Base-by-base conservation (phyloP, 2,797 vertebrate genomes). In the Microchirus variegatus region DNA sequence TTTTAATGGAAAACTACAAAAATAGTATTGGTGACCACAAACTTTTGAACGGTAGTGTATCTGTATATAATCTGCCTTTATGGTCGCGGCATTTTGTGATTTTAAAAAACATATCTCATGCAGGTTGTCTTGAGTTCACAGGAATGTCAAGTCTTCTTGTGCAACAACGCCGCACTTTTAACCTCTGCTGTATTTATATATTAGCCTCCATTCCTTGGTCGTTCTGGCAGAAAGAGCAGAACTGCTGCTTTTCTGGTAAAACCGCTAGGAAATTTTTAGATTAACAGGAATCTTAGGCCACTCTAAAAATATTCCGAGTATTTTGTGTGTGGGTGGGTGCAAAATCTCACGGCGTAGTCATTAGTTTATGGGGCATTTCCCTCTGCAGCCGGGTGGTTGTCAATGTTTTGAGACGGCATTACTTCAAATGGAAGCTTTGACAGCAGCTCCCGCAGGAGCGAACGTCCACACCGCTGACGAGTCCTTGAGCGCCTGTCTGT, bases 391-490 rank as follows among this genome's bases (percentile, higher is more conserved):
- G 17, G 17, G 1, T 35, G 37, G 9, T 38, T 7, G 31, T 31
- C 2, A 3, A 11, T 18, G 49, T 65, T 53, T 42, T 6, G 26
- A 65, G 51, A 54, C 1, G 38, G 16, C 62, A 62, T 70, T 78
- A 45, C 60, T 71, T 45, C 5, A 54, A 43, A 52, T 51, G 51
- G 53, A 73, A 48, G 13, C 55, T 53, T n/a, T 53, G 16, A 52
- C 51, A 17, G 22, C 73, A 19, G 16, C 54, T 59, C 41, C 53
- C 46, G 42, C 18, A 10, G 36, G 18, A 67, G 22, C 69, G 66
- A 73, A 74, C 67, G 57, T 51, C 46, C 52, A 51, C 52, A n/a
- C 13, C 47, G 15, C 54, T 1, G 45, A 68, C 18, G 15, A 46
- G 36, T 47, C 47, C 26, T 42, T 22, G 11, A 51, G 1, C 5